phyloP scores from a whole-genome alignment of 37 sponge, comb jelly and placozoan genomes.

The Mnemiopsis leidyi region DNA sequence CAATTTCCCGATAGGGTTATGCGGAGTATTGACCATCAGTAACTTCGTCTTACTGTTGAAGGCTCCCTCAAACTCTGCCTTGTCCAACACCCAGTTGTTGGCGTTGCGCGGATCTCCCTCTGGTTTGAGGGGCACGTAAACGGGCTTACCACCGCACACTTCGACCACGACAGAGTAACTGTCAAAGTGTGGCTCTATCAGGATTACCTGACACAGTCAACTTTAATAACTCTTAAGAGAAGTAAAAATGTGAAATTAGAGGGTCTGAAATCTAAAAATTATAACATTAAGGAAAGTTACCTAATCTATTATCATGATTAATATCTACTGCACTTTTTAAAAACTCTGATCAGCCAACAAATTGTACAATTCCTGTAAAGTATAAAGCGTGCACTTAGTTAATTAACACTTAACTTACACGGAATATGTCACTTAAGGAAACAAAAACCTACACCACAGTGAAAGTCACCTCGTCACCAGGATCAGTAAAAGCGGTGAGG shows the following conservation, averaged over 20 bases:
- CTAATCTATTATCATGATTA: too few species aligned
- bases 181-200: conserved; percentile 96
- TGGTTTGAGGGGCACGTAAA: conserved; percentile 83
- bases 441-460: too few species aligned
- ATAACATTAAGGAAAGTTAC: too few species aligned
- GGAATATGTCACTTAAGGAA: too few species aligned
- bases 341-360: too few species aligned
- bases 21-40: conserved; percentile 91
- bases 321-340: too few species aligned
- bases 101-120: conserved; percentile 6
- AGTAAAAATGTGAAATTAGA: too few species aligned
- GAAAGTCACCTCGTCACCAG: conserved; percentile 98
- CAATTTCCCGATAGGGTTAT: conserved; percentile 88
- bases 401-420: too few species aligned
- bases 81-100: conserved; percentile 77
- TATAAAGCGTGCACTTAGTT: too few species aligned
- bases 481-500: conserved; percentile 78
- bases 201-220: conserved; percentile 89
- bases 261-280: too few species aligned
- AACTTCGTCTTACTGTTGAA: conserved; percentile 85
- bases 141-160: conserved; percentile 74
- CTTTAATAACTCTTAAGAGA: too few species aligned
- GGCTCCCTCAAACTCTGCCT: conserved; percentile 79
- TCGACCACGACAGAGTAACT: conserved; percentile 83
- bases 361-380: too few species aligned